Evolutionary conservation across 2,113 vertebrate genomes (phyloP).

Genomic region (Neogale vison): DNA sequence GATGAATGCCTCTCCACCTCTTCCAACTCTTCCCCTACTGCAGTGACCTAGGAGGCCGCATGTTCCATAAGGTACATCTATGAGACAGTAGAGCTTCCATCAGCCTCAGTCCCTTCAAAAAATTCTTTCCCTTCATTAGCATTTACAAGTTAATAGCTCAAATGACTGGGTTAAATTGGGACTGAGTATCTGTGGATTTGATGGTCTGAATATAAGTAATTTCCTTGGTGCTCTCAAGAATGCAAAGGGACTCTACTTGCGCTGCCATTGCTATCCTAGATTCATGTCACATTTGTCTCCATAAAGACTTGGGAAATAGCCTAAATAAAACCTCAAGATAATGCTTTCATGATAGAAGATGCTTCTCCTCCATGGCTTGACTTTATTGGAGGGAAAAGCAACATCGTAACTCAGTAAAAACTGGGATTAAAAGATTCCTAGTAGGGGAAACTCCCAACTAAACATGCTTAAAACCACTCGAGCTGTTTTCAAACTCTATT

Average conservation of each 20-base stretch:
- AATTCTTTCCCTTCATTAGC: conserved; percentile 2
- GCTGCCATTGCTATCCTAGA: not conserved
- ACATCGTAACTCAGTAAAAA: conserved; percentile 18
- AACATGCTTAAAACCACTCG: not conserved
- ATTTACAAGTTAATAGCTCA: conserved; percentile 19
- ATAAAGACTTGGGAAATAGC: not conserved
- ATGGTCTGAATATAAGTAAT: not conserved
- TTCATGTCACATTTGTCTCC: not conserved
- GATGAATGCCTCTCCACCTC: no score
- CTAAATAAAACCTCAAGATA: conserved; percentile 12
- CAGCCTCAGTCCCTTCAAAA: no score
- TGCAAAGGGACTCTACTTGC: not conserved
- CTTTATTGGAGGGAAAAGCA: not conserved
- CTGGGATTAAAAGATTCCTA: not conserved
- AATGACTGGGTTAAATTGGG: not conserved
- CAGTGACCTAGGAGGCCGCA: no score
- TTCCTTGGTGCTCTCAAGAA: not conserved
- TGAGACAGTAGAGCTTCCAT: no score
- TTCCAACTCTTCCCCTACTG: no score
- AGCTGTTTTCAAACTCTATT: conserved; percentile 19
- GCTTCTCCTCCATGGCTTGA: not conserved
- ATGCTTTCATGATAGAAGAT: not conserved
- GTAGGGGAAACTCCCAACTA: not conserved
- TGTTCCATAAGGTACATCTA: no score
- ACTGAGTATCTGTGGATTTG: not conserved